phyloP scores from a whole-genome alignment of 2,797 vertebrate species.

The Oryzias dopingdopingensis region DNA sequence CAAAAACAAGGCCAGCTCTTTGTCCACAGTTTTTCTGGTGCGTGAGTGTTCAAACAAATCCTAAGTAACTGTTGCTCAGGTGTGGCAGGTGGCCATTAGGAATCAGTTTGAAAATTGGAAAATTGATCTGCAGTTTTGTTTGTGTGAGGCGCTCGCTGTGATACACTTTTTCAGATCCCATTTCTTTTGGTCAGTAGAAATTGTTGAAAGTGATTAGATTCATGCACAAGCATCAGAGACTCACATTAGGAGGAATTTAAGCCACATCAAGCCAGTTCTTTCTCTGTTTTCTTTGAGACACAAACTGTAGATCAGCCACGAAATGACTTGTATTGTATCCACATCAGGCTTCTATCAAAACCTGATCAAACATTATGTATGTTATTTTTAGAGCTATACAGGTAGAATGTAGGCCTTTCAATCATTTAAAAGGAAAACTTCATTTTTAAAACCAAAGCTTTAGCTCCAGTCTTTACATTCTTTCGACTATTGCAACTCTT shows the following conservation, averaged over 20 bases:
- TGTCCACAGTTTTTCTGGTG: no score
- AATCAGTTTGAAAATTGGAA: neutral
- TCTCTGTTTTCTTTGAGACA: conserved; percentile 1
- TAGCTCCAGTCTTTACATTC: no score
- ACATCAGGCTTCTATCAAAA: no score
- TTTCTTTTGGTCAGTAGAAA: neutral
- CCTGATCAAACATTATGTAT: no score
- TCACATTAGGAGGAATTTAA: conserved; percentile 19
- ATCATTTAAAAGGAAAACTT: no score
- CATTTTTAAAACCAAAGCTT: no score
- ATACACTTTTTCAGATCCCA: neutral
- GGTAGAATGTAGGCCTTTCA: no score
- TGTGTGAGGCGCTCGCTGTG: neutral
- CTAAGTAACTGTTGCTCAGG: no score
- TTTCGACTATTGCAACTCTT: no score
- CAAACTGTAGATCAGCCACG: neutral
- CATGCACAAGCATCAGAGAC: conserved; percentile 7
- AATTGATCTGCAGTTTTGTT: conserved; percentile 18
- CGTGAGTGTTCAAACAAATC: no score
- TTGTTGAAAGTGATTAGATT: neutral
- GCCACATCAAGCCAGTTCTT: neutral
- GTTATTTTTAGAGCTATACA: no score
- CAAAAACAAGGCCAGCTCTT: no score
- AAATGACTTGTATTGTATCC: neutral
- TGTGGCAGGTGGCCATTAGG: neutral